Base-by-base conservation (phyloP, 1,140 invertebrate genomes). In the Choristoneura fumiferana region DNA sequence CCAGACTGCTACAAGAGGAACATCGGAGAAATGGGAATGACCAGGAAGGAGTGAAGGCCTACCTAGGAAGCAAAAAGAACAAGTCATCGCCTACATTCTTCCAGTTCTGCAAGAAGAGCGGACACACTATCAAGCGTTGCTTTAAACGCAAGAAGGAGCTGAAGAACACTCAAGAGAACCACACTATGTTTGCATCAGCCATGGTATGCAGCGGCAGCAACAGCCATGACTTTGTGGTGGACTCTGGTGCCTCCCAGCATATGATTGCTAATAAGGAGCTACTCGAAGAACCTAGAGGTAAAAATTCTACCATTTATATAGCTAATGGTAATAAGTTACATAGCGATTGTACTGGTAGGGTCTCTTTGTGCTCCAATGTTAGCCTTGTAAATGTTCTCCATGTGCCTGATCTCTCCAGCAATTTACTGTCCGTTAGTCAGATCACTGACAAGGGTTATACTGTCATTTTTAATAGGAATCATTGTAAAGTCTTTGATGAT, bases 381-480 rank as follows among this genome's bases (percentile, higher is more conserved):
- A 39, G 18, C 4, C 15, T 60, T 34, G 15, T 33, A 39, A 54
- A 54, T 34, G 58, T 60, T 54, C 33, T 60, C 4, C 29, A 40
- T 15, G 40, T 60, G 14, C 58, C 58, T 14, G 29, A 43, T 13
- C 12, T 60, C n/a, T 29, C 58, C 0, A 54, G 4, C 8, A 60
- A 60, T 43, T 43, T 60, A 13, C 14, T 60, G n/a, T 60, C 58
- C 4, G 58, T 60, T 1, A 38, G 52, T n/a, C 12, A 13, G 13
- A 8, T 60, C 12, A 14, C 33, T 1, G n/a, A 54, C 1, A 60
- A 54, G 29, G 52, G 52, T 13, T 54, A 54, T 54, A 18, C 9
- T 34, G 52, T 60, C 12, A 39, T 34, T 13, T 60, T 60, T 54
- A 15, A 14, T n/a, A 39, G 34, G 14, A 33, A 36, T 35, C 14